A percentile compares a stretch with the other conserved stretches of the same genome.
These are phyloP conservation scores for Bagarius yarrelli DNA, from an alignment of 2,113 vertebrate species.

Conservation along the genomic window DNA sequence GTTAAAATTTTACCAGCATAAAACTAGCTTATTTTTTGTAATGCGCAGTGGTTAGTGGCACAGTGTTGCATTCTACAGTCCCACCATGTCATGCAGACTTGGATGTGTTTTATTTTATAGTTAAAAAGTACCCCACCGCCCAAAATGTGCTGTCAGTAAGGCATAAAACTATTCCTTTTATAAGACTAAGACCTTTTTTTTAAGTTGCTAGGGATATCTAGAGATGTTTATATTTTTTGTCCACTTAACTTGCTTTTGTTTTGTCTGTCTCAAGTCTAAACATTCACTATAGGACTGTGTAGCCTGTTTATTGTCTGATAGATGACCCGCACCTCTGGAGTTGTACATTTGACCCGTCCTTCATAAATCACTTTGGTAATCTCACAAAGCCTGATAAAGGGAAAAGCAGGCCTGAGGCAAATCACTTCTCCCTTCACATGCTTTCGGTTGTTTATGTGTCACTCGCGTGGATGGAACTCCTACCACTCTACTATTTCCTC, in stretches of 20 bases:
- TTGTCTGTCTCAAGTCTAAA: not conserved
- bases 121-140: not conserved
- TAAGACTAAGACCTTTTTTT: no score
- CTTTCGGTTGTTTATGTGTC: constrained; percentile 11
- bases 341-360: not conserved
- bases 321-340: not conserved
- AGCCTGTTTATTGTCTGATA: constrained; percentile 2
- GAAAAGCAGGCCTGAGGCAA: constrained; percentile 3
- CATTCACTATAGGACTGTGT: not conserved
- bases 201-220: not conserved
- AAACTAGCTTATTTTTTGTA: not conserved
- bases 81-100: no score
- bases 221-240: not conserved
- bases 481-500: not conserved
- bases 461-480: constrained; percentile 20
- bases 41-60: not conserved
- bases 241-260: not conserved
- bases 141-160: not conserved
- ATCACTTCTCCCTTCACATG: not conserved
- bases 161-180: no score
- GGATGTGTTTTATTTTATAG: not conserved
- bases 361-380: constrained; percentile 18
- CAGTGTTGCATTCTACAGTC: not conserved
- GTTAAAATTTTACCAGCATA: not conserved
- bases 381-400: not conserved